Evolutionary conservation across 2,888 invertebrate genomes (phyloP).

Genomic region (Callyntrura guangdongensis): DNA sequence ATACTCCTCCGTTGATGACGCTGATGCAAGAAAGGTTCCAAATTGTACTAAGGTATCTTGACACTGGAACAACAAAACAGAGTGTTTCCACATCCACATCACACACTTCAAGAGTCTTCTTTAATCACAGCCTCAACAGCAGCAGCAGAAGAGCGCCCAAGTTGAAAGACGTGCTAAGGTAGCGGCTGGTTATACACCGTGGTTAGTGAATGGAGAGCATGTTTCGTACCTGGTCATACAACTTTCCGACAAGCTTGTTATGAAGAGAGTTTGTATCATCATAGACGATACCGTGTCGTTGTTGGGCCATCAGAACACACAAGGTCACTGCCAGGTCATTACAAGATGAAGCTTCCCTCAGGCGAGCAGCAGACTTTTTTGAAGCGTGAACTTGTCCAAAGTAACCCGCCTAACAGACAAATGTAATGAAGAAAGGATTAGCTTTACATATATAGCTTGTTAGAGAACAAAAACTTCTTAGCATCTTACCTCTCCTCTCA

Average conservation of each 20-base stretch:
- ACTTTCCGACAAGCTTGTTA: conserved; percentile 93
- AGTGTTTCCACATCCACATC: conserved; percentile 34
- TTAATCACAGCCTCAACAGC: conserved; percentile 50
- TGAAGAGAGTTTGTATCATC: conserved; percentile 93
- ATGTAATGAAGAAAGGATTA: conserved; percentile 67
- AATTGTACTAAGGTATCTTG: conserved; percentile 99
- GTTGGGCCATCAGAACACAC: conserved; percentile 98
- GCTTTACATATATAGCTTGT: neutral
- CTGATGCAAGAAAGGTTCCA: conserved; percentile 97
- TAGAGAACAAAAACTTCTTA: too few species aligned
- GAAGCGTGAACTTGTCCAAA: conserved; percentile 99
- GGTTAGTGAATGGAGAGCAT: conserved; percentile 33
- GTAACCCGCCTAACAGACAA: conserved; percentile 93
- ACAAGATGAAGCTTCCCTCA: conserved; percentile 98
- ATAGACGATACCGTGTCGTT: conserved; percentile 97
- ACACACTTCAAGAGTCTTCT: conserved; percentile 41
- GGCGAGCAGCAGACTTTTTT: conserved; percentile 96
- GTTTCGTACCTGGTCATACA: conserved; percentile 88
- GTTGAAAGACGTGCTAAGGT: conserved; percentile 20
- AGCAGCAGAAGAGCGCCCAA: conserved; percentile 26
- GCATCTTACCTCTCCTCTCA: conserved; percentile 96
- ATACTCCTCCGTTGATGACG: conserved; percentile 97
- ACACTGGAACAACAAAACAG: conserved; percentile 88
- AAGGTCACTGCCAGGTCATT: conserved; percentile 97
- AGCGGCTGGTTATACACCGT: conserved; percentile 24